phyloP scores from a whole-genome alignment of 2,888 invertebrate genomes.

The Caenorhabditis becei region DNA sequence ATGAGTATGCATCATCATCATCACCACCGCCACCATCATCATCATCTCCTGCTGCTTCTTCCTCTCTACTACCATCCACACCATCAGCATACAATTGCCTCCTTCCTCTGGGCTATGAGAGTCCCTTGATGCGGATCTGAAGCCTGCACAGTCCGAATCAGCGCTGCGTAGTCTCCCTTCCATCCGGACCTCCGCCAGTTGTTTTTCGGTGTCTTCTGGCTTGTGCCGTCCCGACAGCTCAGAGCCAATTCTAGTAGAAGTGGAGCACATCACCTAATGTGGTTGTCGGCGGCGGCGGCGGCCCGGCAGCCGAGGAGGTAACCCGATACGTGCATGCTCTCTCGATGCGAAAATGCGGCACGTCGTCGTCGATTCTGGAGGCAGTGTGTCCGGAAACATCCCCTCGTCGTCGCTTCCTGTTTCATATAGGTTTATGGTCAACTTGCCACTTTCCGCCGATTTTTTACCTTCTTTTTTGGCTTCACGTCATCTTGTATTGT shows the following conservation, averaged over 20 bases:
- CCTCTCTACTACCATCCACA: not conserved
- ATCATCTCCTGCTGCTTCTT: not conserved
- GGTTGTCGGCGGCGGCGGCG: slow-evolving; percentile 37
- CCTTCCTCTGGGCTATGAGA: no score
- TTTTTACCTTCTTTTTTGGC: not conserved
- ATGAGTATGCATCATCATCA: slow-evolving; percentile 32
- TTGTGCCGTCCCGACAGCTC: not conserved
- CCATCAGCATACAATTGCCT: no score
- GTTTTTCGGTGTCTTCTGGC: slow-evolving; percentile 22
- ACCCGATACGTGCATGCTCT: slow-evolving; percentile 56
- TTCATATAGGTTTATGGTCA: slow-evolving; percentile 59
- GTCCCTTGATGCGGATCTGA: no score
- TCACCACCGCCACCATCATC: not conserved
- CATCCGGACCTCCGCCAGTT: slow-evolving; percentile 7
- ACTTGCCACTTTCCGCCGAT: slow-evolving; percentile 48
- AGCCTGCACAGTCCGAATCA: no score
- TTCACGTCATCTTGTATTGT: not conserved
- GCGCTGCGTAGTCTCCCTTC: not conserved
- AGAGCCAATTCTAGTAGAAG: slow-evolving; percentile 44
- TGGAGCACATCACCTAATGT: slow-evolving; percentile 58
- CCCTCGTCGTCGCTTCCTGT: slow-evolving; percentile 41
- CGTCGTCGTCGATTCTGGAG: slow-evolving; percentile 36
- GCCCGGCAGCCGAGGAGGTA: slow-evolving; percentile 29
- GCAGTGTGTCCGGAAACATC: slow-evolving; percentile 46
- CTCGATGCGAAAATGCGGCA: slow-evolving; percentile 19